These are phyloP conservation scores for Axis porcinus DNA, from an alignment of 2,113 vertebrate genomes.

Conservation along the genomic window DNA sequence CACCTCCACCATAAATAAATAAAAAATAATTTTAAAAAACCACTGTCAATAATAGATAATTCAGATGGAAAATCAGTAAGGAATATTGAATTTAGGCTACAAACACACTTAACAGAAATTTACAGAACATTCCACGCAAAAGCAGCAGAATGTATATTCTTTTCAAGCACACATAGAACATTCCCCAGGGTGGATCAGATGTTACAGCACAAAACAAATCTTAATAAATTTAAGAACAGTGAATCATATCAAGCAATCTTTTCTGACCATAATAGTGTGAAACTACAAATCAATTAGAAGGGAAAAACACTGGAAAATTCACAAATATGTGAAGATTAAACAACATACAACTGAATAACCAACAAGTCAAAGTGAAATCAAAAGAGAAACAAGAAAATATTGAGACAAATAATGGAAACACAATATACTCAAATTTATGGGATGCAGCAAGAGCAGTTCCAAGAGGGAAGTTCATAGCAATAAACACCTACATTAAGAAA, in stretches of 20 bases:
- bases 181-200: background rate
- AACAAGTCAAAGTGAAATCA: background rate
- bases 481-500: background rate
- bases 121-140: background rate
- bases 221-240: background rate
- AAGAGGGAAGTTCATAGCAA: background rate
- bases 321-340: background rate
- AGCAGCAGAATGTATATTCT: background rate
- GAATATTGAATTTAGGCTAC: background rate
- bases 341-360: background rate
- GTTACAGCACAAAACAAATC: background rate
- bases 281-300: background rate
- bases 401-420: background rate
- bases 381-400: background rate
- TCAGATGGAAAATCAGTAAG: background rate
- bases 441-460: background rate
- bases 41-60: background rate
- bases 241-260: background rate
- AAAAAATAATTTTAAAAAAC: background rate
- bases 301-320: background rate
- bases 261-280: background rate
- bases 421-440: background rate
- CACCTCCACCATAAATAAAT: background rate
- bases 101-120: background rate
- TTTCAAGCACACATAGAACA: background rate